These are phyloP conservation scores for Tolypeutes matacus DNA, from an alignment of 2,797 vertebrate genomes.

Conservation along the genomic window DNA sequence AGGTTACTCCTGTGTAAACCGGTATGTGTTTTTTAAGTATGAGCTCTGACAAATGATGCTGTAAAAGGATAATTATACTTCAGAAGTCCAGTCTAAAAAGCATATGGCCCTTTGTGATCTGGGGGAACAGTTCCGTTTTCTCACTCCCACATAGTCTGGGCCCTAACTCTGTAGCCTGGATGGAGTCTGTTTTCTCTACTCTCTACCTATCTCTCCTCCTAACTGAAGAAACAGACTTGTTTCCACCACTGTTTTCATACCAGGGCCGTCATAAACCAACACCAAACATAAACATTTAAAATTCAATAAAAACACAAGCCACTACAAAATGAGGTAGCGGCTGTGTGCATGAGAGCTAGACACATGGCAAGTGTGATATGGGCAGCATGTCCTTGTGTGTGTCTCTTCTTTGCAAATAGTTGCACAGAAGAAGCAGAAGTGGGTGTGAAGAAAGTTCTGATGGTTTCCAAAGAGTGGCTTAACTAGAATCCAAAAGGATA, in stretches of 20 bases:
- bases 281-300: not conserved
- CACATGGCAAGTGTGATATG: not conserved
- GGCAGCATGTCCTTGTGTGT: too few relatives aligned
- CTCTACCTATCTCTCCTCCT: not conserved
- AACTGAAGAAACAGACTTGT: not conserved
- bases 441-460: not conserved
- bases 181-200: not conserved
- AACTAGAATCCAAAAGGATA: not conserved
- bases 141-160: too few relatives aligned
- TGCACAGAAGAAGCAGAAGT: not conserved
- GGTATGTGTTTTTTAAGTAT: not conserved
- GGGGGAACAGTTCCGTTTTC: not conserved
- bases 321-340: not conserved
- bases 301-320: not conserved
- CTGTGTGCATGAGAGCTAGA: not conserved
- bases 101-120: not conserved
- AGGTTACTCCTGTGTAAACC: not conserved
- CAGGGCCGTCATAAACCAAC: not conserved
- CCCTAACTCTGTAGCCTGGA: not conserved
- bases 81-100: not conserved
- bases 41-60: not conserved
- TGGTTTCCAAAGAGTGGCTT: not conserved
- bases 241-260: conserved; percentile 15
- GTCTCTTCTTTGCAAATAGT: not conserved
- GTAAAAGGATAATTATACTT: not conserved